Conservation (phyloP, 2,888 invertebrate genomes). For the Hypomecis punctinalis region DNA sequence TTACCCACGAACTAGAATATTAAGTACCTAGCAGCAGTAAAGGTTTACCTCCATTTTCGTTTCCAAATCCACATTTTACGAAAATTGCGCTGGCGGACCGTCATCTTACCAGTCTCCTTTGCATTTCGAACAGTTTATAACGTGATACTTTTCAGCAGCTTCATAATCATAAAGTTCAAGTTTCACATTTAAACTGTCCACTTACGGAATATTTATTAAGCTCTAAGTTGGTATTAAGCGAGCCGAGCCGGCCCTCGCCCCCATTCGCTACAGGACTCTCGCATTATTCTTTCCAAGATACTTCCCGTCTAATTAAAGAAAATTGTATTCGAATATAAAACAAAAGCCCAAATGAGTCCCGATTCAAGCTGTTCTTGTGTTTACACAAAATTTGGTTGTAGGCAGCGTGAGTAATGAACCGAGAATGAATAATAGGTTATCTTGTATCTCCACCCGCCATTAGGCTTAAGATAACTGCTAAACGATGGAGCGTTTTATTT, state of each 20-base stretch:
- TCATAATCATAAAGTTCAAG: constrained; percentile 44
- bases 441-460: constrained; percentile 37
- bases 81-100: too few relatives aligned
- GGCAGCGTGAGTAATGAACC: constrained; percentile 43
- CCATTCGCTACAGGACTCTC: constrained; percentile 43
- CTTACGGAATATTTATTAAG: constrained; percentile 53
- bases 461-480: constrained; percentile 40
- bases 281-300: constrained; percentile 69
- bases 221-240: constrained; percentile 46
- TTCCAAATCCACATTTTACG: too few relatives aligned
- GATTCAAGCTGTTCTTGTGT: constrained; percentile 60
- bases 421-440: constrained; percentile 45
- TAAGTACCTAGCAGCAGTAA: too few relatives aligned
- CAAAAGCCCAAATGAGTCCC: constrained; percentile 56
- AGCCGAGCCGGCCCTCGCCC: constrained; percentile 36
- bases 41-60: too few relatives aligned
- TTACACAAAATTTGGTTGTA: constrained; percentile 49
- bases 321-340: constrained; percentile 73
- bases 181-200: constrained; percentile 46
- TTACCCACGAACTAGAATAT: too few relatives aligned
- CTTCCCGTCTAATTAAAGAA: constrained; percentile 70
- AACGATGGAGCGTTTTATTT: constrained; percentile 34
- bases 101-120: too few relatives aligned
- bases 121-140: constrained; percentile 34
- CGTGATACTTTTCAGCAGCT: constrained; percentile 40